These are phyloP conservation scores for Eonycteris spelaea DNA, from an alignment of 2,113 vertebrate species.

Conservation along the genomic window DNA sequence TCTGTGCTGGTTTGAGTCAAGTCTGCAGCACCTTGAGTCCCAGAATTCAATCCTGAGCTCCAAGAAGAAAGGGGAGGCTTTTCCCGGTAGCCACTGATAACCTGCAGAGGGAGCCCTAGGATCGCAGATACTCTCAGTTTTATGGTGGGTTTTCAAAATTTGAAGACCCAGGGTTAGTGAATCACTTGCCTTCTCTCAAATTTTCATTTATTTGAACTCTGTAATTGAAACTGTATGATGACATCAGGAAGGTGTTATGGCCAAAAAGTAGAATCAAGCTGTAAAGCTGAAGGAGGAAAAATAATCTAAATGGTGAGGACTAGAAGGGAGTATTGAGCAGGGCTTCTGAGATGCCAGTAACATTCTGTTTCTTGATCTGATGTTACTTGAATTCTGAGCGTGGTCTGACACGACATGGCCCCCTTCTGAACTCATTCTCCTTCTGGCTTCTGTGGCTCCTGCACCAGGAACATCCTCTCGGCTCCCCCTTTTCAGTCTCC, in stretches of 20 bases:
- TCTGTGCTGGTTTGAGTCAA: neutral
- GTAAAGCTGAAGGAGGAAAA: neutral
- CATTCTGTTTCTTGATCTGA: neutral
- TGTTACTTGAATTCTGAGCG: neutral
- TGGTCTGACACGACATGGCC: neutral
- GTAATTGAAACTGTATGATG: neutral
- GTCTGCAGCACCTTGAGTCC: neutral
- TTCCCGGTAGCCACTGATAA: neutral
- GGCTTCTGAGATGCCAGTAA: neutral
- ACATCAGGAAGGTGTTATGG: neutral
- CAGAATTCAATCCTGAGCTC: neutral
- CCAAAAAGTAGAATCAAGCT: neutral
- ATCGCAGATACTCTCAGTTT: neutral
- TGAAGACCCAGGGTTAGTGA: neutral
- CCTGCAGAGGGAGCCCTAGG: conserved; percentile 33
- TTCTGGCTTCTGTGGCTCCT: neutral
- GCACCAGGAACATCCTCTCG: rapidly evolving
- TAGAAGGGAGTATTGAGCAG: neutral
- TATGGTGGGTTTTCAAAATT: neutral
- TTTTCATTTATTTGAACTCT: neutral
- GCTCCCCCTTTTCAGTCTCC: neutral
- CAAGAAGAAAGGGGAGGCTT: neutral
- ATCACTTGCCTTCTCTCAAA: neutral
- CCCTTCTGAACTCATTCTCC: neutral
- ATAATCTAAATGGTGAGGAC: neutral